Evolutionary conservation across 2,888 invertebrate species (phyloP).

Genomic region (Uloborus plumipes): DNA sequence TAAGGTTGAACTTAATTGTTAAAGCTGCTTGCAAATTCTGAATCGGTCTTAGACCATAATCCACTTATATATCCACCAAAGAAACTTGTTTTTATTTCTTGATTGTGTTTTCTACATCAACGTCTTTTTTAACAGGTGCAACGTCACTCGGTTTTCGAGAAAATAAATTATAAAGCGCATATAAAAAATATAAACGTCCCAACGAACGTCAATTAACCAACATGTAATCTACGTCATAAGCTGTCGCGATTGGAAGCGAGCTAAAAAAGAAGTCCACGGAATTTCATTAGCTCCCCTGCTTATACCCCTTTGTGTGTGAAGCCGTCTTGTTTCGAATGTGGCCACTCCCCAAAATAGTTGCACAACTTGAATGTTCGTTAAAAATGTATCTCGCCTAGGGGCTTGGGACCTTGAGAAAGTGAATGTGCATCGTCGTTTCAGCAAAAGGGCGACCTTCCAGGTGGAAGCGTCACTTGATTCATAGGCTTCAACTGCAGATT

Average conservation of each 20-base stretch:
- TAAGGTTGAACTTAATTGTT: not conserved
- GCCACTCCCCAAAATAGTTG: slow-evolving; percentile 26
- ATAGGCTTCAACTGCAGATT: no score
- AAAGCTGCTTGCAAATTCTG: slow-evolving; percentile 9
- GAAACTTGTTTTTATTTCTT: slow-evolving; percentile 12
- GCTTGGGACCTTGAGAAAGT: slow-evolving; percentile 53
- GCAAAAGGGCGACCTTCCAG: slow-evolving; percentile 56
- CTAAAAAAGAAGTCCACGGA: slow-evolving; percentile 7
- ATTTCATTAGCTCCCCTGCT: slow-evolving; percentile 17
- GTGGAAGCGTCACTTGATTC: not conserved
- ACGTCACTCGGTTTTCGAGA: slow-evolving; percentile 26
- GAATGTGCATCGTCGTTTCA: slow-evolving; percentile 22
- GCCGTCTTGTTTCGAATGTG: slow-evolving; percentile 15
- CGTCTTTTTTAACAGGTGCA: slow-evolving; percentile 10
- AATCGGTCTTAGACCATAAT: not conserved
- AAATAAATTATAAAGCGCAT: slow-evolving; percentile 17
- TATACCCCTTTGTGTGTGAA: slow-evolving; percentile 11
- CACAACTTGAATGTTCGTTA: slow-evolving; percentile 15
- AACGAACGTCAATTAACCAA: slow-evolving; percentile 32
- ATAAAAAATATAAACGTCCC: slow-evolving; percentile 22
- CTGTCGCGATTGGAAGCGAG: slow-evolving; percentile 18
- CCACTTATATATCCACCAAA: slow-evolving; percentile 32
- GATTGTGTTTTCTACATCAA: not conserved
- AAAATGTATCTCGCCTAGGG: slow-evolving; percentile 12
- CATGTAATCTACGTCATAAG: slow-evolving; percentile 39